Base-by-base conservation (phyloP, 2,113 vertebrate genomes). In the Osmerus mordax region DNA sequence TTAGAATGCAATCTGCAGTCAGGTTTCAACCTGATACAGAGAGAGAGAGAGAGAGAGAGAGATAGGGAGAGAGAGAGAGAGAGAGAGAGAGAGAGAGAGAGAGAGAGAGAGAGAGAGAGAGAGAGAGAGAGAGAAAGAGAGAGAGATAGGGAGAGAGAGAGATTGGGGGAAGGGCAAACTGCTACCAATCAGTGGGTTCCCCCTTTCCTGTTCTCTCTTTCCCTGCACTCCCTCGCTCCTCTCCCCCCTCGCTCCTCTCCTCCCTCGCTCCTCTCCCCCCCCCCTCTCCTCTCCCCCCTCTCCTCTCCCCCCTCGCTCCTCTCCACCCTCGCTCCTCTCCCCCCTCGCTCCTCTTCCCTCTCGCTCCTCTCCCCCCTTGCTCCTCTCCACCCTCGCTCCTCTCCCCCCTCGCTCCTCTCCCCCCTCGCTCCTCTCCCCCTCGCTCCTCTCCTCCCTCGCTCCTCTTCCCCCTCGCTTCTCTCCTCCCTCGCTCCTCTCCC, bases 1-100 rank as follows among this genome's bases (percentile, higher is more conserved):
- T 89, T 83, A 86, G 47, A 71, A 55, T 70, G 71, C 81, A 78
- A 61, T 81, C 77, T 86, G 81, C 69, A 78, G 69, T 75, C 14
- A 23, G 54, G 68, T 67, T 72, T 70, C 72, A 84, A 84, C 81
- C 81, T 79, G 81, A 51, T 13, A 41, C 13, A 69, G 55, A 65
- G 54, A 71, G 69, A 62, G 58, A 7, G n/a, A 5, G 36, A 47
- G 47, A 32, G 16, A 60, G 65, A n/a, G n/a, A n/a, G n/a, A n/a
- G n/a, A n/a, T n/a, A n/a, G n/a, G 59, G 68, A 52, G 12, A 66
- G 64, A 64, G 63, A 69, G 67, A 58, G 67, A 69, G 55, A 65
- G 54, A 71, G 69, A 62, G 58, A 7, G 52, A 62, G 65, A 58
- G 67, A 36, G 15, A 18, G 75, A 64, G 11, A 59, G 32, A 76